Conservation (phyloP, 2,888 invertebrate species). For the Andrena praecox region DNA sequence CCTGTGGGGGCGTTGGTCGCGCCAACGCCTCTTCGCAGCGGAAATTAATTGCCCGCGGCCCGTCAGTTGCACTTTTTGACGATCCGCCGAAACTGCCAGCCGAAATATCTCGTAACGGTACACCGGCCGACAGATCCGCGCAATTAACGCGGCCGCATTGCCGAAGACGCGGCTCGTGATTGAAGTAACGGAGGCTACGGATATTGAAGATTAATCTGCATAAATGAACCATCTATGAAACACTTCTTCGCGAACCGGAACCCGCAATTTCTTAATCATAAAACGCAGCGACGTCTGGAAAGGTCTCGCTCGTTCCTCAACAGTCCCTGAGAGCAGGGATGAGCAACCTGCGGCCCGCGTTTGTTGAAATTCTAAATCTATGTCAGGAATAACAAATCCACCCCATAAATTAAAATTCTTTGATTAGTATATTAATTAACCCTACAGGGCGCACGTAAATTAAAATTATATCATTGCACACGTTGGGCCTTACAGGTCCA, state of each 20-base stretch:
- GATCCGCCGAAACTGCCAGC: constrained; percentile 42
- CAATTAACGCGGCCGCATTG: constrained; percentile 55
- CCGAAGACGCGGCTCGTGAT: background rate
- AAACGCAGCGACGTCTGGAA: no score
- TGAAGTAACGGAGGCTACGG: background rate
- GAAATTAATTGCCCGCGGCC: constrained; percentile 65
- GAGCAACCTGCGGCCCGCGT: no score
- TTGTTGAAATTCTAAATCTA: no score
- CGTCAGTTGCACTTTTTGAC: constrained; percentile 51
- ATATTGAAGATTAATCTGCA: background rate
- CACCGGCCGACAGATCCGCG: constrained; percentile 25
- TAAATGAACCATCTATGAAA: background rate
- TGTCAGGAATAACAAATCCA: no score
- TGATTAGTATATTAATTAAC: no score
- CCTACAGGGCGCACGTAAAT: no score
- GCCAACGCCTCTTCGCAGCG: constrained; percentile 37
- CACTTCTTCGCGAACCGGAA: background rate
- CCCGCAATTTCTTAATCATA: no score
- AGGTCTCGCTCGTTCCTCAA: no score
- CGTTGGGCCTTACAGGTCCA: no score
- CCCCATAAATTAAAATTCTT: no score
- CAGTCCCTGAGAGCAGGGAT: no score
- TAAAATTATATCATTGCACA: no score
- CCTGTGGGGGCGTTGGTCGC: background rate
- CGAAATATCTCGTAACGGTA: constrained; percentile 64